Conservation (phyloP, 2,797 vertebrate species). For the Hipposideros larvatus region DNA sequence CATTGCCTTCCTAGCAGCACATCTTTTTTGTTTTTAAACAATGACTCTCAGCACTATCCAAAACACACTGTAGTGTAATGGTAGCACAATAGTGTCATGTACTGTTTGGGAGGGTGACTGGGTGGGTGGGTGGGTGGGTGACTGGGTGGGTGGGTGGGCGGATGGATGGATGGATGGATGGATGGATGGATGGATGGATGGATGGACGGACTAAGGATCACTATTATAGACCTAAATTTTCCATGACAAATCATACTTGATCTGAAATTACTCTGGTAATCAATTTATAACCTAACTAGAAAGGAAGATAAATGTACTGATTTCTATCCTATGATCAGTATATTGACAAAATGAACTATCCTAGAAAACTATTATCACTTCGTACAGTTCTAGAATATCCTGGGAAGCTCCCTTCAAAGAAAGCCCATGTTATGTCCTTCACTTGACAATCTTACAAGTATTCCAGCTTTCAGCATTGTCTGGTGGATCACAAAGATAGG, state of each 20-base stretch:
- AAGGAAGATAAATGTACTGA: background rate
- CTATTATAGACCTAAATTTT: background rate
- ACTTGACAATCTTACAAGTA: constrained; percentile 24
- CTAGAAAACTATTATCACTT: background rate
- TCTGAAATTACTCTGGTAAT: background rate
- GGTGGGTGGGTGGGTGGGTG: background rate
- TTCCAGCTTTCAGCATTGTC: background rate
- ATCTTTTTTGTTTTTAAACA: background rate
- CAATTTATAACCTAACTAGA: background rate
- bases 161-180: background rate
- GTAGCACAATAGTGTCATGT: background rate
- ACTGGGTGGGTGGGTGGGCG: too few species aligned
- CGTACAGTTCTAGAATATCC: background rate
- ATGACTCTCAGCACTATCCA: background rate
- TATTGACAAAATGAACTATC: constrained; percentile 3
- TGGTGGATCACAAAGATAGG: background rate
- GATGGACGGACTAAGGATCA: background rate
- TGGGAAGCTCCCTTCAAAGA: background rate
- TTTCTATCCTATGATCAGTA: background rate
- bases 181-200: background rate
- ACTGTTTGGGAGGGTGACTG: too few species aligned
- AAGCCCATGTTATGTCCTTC: background rate
- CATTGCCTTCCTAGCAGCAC: background rate
- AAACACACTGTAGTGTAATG: background rate
- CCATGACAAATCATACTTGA: background rate